phyloP scores from a whole-genome alignment of 1,140 invertebrate genomes.

The Meloidogyne chitwoodi region DNA sequence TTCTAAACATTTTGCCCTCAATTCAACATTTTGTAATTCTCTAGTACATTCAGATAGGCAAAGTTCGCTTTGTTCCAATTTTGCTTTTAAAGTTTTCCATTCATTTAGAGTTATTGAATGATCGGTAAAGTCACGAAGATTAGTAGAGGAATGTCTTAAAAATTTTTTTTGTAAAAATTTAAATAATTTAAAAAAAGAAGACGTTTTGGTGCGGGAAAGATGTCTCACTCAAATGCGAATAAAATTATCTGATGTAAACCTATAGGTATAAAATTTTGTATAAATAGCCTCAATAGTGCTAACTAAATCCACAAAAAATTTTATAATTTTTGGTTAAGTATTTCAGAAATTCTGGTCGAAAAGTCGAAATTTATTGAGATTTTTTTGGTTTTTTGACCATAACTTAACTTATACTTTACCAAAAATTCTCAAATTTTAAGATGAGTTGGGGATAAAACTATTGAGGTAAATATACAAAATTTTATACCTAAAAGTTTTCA shows the following conservation, averaged over 20 bases:
- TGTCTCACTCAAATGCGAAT: no score
- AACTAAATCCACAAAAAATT: no score
- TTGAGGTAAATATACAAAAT: no score
- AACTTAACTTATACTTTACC: not conserved
- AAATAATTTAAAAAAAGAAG: slow-evolving; percentile 13
- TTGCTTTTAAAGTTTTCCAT: slow-evolving; percentile 43
- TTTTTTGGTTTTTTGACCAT: no score
- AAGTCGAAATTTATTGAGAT: no score
- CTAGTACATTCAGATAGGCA: slow-evolving; percentile 36
- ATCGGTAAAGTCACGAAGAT: slow-evolving; percentile 35
- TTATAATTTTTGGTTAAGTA: not conserved
- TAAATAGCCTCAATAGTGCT: no score
- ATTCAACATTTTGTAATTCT: slow-evolving; percentile 21
- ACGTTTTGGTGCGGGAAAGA: not conserved
- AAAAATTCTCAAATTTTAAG: no score
- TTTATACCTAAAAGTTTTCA: not conserved
- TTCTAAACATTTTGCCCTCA: slow-evolving; percentile 20
- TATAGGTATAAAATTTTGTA: slow-evolving; percentile 17
- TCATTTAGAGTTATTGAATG: slow-evolving; percentile 32
- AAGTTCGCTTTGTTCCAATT: slow-evolving; percentile 43
- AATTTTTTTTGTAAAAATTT: slow-evolving; percentile 18
- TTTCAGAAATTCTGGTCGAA: slow-evolving; percentile 19
- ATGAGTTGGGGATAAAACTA: no score
- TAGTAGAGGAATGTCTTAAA: not conserved
- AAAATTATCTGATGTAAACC: no score